Evolutionary conservation across 2,888 invertebrate species (phyloP), one percentile per base, ranked within the genome.

Genomic region (Dugesia japonica): DNA sequence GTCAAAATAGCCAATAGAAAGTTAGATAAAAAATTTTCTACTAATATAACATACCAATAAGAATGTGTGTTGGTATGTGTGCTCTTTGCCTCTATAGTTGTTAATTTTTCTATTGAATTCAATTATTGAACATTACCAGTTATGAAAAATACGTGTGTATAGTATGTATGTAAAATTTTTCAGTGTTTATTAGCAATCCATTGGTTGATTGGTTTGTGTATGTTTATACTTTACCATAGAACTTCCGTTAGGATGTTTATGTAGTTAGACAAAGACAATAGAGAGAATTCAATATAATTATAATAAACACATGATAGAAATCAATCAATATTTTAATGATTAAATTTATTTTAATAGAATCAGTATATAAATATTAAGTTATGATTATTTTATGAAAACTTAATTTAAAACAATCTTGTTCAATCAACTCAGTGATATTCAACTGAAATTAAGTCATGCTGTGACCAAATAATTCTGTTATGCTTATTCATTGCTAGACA

Each of bases 101-200:
- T 56, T 56, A n/a, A 56, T 56, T 56, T 56, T 56, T 56, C 56
- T 56, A 56, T n/a, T 56, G 56, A 56, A 56, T 56, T 56, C 56
- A 56, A 56, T 56, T 56, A 56, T 56, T 56, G 56, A 56, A 56
- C 56, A 56, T 56, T 9, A 20, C 17, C 4, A 20, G 9, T n/a
- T 1, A 56, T 13, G n/a, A 13, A 56, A 56, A 56, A 56, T 56
- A 9, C 17, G 56, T 56, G 56, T 56, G 56, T 56, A 20, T 4
- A 56, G 23, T 7, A 56, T n/a, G 56, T 56, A n/a, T 56, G 56
- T 56, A 7, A 9, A 56, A 56, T 56, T 56, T 56, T 4, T 56
- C 56, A 56, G n/a, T 56, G 56, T 56, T 56, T 56, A 56, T 56
- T 56, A 56, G 56, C n/a, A 56, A 56, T 56, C 56, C 17, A 56